Evolutionary conservation across 2,797 vertebrate species (phyloP).

Genomic region (Luscinia megarhynchos): DNA sequence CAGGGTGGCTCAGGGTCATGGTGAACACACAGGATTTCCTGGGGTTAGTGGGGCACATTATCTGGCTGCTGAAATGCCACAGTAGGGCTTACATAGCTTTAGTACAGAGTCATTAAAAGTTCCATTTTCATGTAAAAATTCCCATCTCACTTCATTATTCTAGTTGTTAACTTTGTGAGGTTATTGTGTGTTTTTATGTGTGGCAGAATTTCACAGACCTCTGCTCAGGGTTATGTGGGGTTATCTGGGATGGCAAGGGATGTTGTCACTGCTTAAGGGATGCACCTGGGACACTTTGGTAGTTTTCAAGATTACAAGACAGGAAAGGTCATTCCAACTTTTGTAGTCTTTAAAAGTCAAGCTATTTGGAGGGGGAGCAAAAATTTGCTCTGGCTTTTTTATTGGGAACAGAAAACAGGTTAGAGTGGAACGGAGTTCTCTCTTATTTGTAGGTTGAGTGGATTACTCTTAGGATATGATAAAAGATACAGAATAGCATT

Average conservation of each 20-base stretch:
- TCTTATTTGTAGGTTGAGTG: background rate
- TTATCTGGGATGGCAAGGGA: background rate
- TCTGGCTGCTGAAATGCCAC: background rate
- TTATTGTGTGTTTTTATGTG: background rate
- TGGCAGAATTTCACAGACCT: background rate
- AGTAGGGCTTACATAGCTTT: fast-evolving
- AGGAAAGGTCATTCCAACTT: background rate
- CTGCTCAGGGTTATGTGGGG: background rate
- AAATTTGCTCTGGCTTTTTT: background rate
- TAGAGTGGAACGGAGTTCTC: background rate
- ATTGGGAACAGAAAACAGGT: background rate
- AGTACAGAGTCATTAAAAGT: background rate
- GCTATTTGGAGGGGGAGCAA: background rate
- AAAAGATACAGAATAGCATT: background rate
- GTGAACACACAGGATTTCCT: background rate
- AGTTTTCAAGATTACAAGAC: background rate
- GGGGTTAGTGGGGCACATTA: background rate
- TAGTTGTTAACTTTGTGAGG: background rate
- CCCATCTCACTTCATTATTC: background rate
- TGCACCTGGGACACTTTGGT: background rate
- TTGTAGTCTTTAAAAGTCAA: background rate
- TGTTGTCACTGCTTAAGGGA: background rate
- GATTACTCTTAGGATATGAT: background rate
- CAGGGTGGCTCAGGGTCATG: background rate
- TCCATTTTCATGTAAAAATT: background rate